Conservation (phyloP, 2,797 vertebrate species). For the Euthynnus affinis region DNA sequence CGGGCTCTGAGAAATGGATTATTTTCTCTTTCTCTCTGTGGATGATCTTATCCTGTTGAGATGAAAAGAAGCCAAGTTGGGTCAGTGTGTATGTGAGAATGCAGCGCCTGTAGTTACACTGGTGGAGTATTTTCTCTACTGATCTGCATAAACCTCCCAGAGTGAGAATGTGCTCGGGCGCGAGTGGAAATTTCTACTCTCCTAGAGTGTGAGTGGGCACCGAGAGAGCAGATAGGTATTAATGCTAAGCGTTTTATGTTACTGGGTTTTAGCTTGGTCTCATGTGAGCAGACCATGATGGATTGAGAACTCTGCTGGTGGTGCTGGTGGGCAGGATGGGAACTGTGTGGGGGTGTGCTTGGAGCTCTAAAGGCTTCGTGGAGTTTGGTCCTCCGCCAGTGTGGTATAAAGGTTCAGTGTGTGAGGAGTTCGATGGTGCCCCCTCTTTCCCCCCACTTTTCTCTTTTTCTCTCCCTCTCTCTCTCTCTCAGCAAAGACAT, state of each 20-base stretch:
- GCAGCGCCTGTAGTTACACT: conserved; percentile 3
- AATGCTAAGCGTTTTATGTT: conserved; percentile 46
- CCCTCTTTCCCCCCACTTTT: conserved; percentile 27
- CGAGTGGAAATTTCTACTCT: conserved; percentile 34
- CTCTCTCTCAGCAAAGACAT: conserved; percentile 61
- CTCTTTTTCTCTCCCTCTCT: conserved; percentile 46
- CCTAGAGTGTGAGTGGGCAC: conserved; percentile 44
- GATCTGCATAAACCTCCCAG: conserved; percentile 47
- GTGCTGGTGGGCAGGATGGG: conserved; percentile 66
- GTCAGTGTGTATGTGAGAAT: conserved; percentile 48
- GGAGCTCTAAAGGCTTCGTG: conserved; percentile 44
- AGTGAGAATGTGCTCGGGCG: conserved; percentile 26
- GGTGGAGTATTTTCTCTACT: conserved; percentile 29
- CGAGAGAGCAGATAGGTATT: conserved; percentile 47
- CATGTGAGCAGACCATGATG: conserved; percentile 42
- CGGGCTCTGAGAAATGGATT: conserved; percentile 72
- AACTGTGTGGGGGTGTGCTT: conserved; percentile 53
- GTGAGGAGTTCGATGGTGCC: conserved; percentile 48
- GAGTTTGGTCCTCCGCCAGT: conserved; percentile 69
- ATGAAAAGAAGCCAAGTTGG: conserved; percentile 67
- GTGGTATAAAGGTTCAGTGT: conserved; percentile 77
- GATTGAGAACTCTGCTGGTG: conserved; percentile 54
- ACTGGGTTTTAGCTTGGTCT: conserved; percentile 34
- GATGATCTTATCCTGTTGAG: conserved; percentile 76
- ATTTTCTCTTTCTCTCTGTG: conserved; percentile 71